Evolutionary conservation across 2,888 invertebrate genomes (phyloP).

Genomic region (Apamea crenata): DNA sequence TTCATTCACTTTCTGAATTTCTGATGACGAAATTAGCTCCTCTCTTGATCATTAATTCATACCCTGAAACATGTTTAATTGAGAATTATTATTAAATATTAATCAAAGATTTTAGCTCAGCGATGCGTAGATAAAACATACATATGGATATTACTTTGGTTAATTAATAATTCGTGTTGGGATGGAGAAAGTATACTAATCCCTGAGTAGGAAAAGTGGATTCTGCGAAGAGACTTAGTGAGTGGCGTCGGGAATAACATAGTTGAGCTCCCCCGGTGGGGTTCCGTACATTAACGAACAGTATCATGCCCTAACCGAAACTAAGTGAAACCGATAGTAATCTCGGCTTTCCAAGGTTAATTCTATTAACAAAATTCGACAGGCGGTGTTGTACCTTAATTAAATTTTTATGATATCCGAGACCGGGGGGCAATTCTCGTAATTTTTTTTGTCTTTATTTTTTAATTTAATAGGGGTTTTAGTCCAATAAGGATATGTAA

Average conservation of each 20-base stretch:
- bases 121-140: slow-evolving; percentile 65
- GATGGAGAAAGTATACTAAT: slow-evolving; percentile 66
- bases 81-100: slow-evolving; percentile 79
- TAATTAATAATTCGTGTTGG: slow-evolving; percentile 66
- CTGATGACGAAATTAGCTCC: slow-evolving; percentile 82
- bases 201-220: slow-evolving; percentile 62
- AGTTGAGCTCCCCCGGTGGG: slow-evolving; percentile 58
- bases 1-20: slow-evolving; percentile 87
- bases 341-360: slow-evolving; percentile 62
- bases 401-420: slow-evolving; percentile 30
- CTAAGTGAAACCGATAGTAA: slow-evolving; percentile 66
- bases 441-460: no score
- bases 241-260: slow-evolving; percentile 61
- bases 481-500: no score
- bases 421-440: no score
- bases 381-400: slow-evolving; percentile 38
- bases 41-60: slow-evolving; percentile 81
- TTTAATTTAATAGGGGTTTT: no score
- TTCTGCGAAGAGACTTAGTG: slow-evolving; percentile 56
- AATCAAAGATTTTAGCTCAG: slow-evolving; percentile 74
- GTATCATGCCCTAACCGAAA: slow-evolving; percentile 56
- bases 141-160: slow-evolving; percentile 64
- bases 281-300: slow-evolving; percentile 55
- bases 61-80: slow-evolving; percentile 79
- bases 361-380: slow-evolving; percentile 60